Evolutionary conservation across 1,140 invertebrate genomes (phyloP), one percentile per base, ranked within the genome.

Genomic region (Platorchestia sp.): DNA sequence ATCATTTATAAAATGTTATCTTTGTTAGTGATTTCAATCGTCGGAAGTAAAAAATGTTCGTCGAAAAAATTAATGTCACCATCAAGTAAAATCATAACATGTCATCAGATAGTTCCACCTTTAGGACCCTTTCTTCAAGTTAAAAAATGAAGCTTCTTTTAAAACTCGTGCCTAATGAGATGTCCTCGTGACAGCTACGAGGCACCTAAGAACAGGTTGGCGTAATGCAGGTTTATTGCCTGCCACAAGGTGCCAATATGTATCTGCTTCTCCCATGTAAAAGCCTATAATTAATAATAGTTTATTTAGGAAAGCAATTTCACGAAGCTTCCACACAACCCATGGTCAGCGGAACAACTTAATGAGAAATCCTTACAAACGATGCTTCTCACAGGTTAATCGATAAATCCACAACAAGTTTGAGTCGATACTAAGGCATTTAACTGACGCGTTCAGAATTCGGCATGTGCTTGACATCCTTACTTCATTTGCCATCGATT

Each of bases 401-500:
- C 87, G 87, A 89, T 89, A 89, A 89, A 89, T 89, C 87, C 7
- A 89, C 87, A 89, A 16, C 41, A 42, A 44, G 43, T 89, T 89
- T 42, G 7, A 89, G 41, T 75, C 41, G n/a, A 89, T 89, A 44
- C 87, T 42, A 89, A 89, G 87, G 41, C 41, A 89, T 41, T 41
- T 42, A 89, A 44, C 87, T 89, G n/a, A 89, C 87, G 27, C 36
- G 87, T 44, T 89, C 41, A 41, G 87, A 89, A 44, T 89, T 44
- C n/a, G 43, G 22, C 5, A 10, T 93, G 36, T 47, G 45, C 45
- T 44, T 93, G 91, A 45, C 91, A 93, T 93, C 43, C 43, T 93
- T 45, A 93, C 43, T 93, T 93, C 91, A 93, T 93, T 45, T 93
- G 43, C 45, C 91, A 93, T 93, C 91, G 91, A 93, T 93, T 93